phyloP scores from a whole-genome alignment of 64 coral and sea anemone genomes.

The Astreopora myriophthalma region DNA sequence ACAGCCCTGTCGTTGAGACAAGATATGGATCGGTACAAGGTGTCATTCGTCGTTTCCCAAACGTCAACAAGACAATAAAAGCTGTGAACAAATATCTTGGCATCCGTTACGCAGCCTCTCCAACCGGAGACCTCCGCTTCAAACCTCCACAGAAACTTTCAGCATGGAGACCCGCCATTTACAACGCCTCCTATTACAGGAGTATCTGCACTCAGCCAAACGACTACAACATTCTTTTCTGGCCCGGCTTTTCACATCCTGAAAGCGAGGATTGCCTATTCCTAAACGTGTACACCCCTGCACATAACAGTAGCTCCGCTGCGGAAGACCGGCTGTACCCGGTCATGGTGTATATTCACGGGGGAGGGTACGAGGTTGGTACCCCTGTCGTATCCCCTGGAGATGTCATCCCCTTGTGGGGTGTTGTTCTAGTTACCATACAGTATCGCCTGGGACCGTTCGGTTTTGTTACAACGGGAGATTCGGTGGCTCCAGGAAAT shows the following conservation, averaged over 20 bases:
- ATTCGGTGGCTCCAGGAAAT: constrained; percentile 63
- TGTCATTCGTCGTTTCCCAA: constrained; percentile 19
- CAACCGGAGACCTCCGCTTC: constrained; percentile 54
- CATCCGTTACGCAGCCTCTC: constrained; percentile 64
- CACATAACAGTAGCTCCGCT: not conserved
- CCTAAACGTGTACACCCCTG: constrained; percentile 67
- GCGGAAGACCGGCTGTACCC: not conserved
- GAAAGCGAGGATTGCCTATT: constrained; percentile 77
- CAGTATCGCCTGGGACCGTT: constrained; percentile 76
- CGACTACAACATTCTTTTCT: constrained; percentile 48
- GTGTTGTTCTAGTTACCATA: constrained; percentile 74
- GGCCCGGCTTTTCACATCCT: constrained; percentile 26
- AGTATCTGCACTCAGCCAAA: constrained; percentile 51
- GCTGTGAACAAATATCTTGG: constrained; percentile 70
- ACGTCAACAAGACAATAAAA: constrained; percentile 31
- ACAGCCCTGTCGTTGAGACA: constrained; percentile 20
- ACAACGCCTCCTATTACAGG: constrained; percentile 73
- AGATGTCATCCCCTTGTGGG: constrained; percentile 56
- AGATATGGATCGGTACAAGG: constrained; percentile 53
- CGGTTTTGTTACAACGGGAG: constrained; percentile 75
- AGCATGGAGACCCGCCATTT: constrained; percentile 57
- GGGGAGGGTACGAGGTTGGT: constrained; percentile 67
- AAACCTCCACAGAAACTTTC: constrained; percentile 3
- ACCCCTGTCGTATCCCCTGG: constrained; percentile 63
- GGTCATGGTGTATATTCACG: constrained; percentile 86